Evolutionary conservation across 2,113 vertebrate genomes (phyloP), one percentile per base, ranked within the genome.

Genomic region (Etheostoma spectabile): DNA sequence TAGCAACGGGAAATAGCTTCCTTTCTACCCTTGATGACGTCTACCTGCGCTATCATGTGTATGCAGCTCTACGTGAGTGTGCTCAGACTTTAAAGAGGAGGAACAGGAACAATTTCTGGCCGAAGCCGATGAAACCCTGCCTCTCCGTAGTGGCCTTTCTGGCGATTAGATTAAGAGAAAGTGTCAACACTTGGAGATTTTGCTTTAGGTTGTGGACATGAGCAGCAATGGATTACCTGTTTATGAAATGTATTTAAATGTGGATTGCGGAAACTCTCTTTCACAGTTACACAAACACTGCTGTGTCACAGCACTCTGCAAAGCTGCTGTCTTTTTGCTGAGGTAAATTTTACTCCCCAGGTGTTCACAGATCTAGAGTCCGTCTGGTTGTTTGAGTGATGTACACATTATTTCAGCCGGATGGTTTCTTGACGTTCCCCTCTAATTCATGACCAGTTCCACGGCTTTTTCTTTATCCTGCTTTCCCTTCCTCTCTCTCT

Each of bases 271-370:
- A 51, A 79, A 46, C 56, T 49, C 55, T 72, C 78, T 72, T 91
- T 88, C 88, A 92, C 90, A 90, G 74, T 89, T 88, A 63, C 62
- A 83, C 72, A 73, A 78, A 53, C 53, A 35, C 79, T 70, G 13
- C 38, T 24, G 52, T 66, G 57, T 79, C 66, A 76, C 53, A 65
- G 78, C 75, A 65, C 30, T 57, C 38, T 10, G 38, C 38, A 38
- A 38, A 38, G 73, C 83, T 86, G 65, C 81, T 55, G 51, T 67
- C 49, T 80, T 74, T 46, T 63, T 15, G 77, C 83, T 92, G 83
- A 92, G 88, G 86, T 93, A 77, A 38, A 87, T 82, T 84, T 79
- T 74, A 64, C 74, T 82, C 83, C 63, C 77, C 65, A 59, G 57
- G 14, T 18, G 75, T 82, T 89, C 82, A 80, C 75, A 86, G 78